These are phyloP conservation scores for Holocentrus rufus DNA, from an alignment of 2,797 vertebrate species.

Conservation along the genomic window DNA sequence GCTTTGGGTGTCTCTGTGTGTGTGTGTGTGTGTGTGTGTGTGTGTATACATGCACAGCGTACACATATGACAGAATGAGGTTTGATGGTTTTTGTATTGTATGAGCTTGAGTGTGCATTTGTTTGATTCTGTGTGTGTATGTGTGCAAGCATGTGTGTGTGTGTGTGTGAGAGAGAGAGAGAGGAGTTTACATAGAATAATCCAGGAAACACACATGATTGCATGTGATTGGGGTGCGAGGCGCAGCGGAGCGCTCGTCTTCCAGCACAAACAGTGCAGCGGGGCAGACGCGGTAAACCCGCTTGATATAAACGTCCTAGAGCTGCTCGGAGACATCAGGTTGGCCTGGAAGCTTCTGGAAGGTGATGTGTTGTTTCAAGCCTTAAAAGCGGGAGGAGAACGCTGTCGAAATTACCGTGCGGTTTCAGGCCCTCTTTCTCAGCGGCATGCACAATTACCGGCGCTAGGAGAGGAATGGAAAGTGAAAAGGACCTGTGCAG, in stretches of 20 bases:
- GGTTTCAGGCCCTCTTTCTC: conserved; percentile 69
- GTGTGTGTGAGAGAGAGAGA: conserved; percentile 56
- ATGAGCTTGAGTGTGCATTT: conserved; percentile 8
- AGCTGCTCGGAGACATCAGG: conserved; percentile 54
- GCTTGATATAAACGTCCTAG: conserved; percentile 59
- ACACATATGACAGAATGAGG: conserved; percentile 43
- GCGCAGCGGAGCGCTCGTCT: conserved; percentile 59
- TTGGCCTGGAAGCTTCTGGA: conserved; percentile 69
- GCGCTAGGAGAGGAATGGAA: conserved; percentile 62
- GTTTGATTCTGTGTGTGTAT: conserved; percentile 27
- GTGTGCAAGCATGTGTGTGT: conserved; percentile 54
- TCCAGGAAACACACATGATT: conserved; percentile 73
- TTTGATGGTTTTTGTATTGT: conserved; percentile 50
- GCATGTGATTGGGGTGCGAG: conserved; percentile 68
- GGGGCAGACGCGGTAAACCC: conserved; percentile 19
- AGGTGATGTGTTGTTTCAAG: conserved; percentile 76
- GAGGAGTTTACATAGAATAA: conserved; percentile 67
- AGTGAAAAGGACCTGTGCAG: conserved; percentile 69
- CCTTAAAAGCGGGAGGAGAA: conserved; percentile 61
- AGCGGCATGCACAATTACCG: conserved; percentile 74
- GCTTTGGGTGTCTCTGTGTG: conserved; percentile 55
- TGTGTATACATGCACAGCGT: conserved; percentile 54
- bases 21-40: conserved; percentile 43
- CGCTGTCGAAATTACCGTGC: conserved; percentile 67
- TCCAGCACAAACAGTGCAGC: conserved; percentile 72